These are phyloP conservation scores for Orthonychiurus folsomi DNA, from an alignment of 2,888 invertebrate species.

Conservation along the genomic window DNA sequence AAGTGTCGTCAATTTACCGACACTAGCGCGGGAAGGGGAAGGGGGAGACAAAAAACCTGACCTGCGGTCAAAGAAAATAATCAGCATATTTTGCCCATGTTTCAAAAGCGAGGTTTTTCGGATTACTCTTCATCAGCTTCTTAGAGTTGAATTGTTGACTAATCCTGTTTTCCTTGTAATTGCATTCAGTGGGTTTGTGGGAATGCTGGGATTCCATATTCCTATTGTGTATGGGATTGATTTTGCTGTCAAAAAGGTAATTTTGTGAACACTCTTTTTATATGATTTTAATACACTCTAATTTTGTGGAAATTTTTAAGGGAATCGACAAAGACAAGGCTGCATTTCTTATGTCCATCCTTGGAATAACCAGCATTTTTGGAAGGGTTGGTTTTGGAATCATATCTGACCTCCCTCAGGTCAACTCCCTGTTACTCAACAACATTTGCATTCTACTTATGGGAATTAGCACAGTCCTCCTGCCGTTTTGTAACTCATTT, in stretches of 20 bases:
- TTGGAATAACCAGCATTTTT: slow-evolving; percentile 84
- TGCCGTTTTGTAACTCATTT: slow-evolving; percentile 72
- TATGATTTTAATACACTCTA: too few species aligned
- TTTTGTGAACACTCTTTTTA: too few species aligned
- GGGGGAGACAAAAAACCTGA: too few species aligned
- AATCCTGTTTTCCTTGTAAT: slow-evolving; percentile 73
- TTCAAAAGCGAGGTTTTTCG: background rate
- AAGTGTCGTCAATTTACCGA: slow-evolving; percentile 77
- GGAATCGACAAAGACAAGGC: slow-evolving; percentile 51
- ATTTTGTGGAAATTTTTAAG: slow-evolving; percentile 46
- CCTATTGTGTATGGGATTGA: slow-evolving; percentile 71
- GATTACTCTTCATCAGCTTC: background rate
- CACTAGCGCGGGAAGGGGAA: slow-evolving; percentile 40
- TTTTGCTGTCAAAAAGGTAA: slow-evolving; percentile 33
- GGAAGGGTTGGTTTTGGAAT: slow-evolving; percentile 76
- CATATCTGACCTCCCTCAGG: slow-evolving; percentile 64
- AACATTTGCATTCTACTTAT: slow-evolving; percentile 82
- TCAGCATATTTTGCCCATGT: background rate
- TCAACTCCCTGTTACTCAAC: slow-evolving; percentile 78
- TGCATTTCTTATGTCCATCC: slow-evolving; percentile 66
- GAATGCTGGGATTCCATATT: slow-evolving; percentile 92
- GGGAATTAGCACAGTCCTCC: slow-evolving; percentile 70
- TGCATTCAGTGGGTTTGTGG: slow-evolving; percentile 79
- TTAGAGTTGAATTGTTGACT: slow-evolving; percentile 1
- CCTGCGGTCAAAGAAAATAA: background rate